Base-by-base conservation (phyloP, 2,797 vertebrate species). In the Benthosema pterotum region DNA sequence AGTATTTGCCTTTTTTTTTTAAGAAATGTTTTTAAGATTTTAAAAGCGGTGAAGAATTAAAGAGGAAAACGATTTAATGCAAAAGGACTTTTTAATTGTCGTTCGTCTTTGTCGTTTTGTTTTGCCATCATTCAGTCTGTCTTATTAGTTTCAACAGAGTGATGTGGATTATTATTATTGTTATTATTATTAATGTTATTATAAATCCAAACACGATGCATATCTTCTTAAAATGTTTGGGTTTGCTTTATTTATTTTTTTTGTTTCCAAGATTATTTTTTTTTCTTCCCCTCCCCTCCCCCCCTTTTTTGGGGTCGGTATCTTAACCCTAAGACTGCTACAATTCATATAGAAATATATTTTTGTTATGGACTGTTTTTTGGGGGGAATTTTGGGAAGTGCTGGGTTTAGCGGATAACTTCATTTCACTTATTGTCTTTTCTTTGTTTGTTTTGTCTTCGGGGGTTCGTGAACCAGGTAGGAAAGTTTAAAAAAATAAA, bases 61-160 rank as follows among this genome's bases (percentile, higher is more conserved):
- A 86, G 85, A 83, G 82, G 74, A 90, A 90, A 88, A 88, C 78
- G 86, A 88, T 90, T 91, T 89, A 90, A 92, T 93, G 94, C 93
- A 96, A 94, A 94, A 94, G 92, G 94, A 93, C 93, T 92, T 95
- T 94, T 93, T 95, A 91, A 91, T 91, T 84, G 70, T 84, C n/a
- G n/a, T n/a, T n/a, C n/a, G n/a, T n/a, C n/a, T 94, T 93, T 84
- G 1, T 25, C 5, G 22, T n/a, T n/a, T n/a, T 82, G 18, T 83
- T 89, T 77, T 66, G n/a, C 77, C 78, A 77, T 83, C 75, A 82
- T 83, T 91, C 92, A 84, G 93, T 90, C 91, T 84, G 75, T 89
- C 85, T 87, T 92, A 90, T 87, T 79, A 80, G 74, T 89, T 89
- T 83, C 79, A 77, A n/a, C 88, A 86, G 85, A 87, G 80, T 90